Evolutionary conservation across 1,140 invertebrate genomes (phyloP).

Genomic region (Nasonia giraulti): DNA sequence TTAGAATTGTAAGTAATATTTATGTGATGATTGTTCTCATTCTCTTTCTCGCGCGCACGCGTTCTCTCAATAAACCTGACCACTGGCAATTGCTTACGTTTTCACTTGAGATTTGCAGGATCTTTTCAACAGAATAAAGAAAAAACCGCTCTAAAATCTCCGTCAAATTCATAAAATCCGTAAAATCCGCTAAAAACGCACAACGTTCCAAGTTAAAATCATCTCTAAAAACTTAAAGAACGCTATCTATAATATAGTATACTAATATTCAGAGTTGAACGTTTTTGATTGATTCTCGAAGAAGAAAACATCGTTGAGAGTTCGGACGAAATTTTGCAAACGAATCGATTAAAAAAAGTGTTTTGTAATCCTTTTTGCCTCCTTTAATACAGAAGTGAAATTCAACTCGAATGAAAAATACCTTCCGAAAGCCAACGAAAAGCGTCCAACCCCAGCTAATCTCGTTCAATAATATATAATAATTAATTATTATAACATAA

Average conservation of each 20-base stretch:
- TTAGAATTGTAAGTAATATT: background rate
- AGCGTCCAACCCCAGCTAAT: conserved; percentile 29
- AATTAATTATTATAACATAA: conserved; percentile 51
- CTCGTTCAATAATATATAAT: conserved; percentile 31
- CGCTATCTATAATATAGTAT: conserved; percentile 50
- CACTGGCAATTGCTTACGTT: conserved; percentile 34
- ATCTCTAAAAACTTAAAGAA: conserved; percentile 55
- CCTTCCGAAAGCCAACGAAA: conserved; percentile 1
- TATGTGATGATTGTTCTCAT: conserved; percentile 10
- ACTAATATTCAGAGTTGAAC: conserved; percentile 36
- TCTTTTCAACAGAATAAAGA: conserved; percentile 28
- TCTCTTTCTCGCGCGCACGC: conserved; percentile 20
- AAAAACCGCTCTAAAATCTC: conserved; percentile 29
- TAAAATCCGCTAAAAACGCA: conserved; percentile 46
- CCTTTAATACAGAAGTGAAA: background rate
- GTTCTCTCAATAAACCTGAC: conserved; percentile 24
- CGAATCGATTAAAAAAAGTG: background rate
- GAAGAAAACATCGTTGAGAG: background rate
- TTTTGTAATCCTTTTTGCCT: background rate
- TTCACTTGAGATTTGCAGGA: conserved; percentile 21
- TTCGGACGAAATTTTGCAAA: too few species aligned
- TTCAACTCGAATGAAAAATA: background rate
- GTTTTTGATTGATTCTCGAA: conserved; percentile 31
- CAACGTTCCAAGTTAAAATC: conserved; percentile 51
- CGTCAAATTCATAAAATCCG: conserved; percentile 42